Base-by-base conservation (phyloP, 2,888 invertebrate genomes). In the Tridacna crocea region DNA sequence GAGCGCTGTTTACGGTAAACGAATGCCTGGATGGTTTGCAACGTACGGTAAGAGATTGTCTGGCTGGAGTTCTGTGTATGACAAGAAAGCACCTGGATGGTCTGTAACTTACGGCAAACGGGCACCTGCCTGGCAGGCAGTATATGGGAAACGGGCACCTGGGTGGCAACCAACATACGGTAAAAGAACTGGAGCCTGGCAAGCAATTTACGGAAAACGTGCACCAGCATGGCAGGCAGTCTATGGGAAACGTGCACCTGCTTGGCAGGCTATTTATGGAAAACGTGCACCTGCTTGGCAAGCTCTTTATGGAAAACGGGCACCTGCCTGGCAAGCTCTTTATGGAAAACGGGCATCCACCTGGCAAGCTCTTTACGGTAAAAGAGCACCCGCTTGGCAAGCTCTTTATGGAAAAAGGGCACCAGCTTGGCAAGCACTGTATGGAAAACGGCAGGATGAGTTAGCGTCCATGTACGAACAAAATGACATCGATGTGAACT, bases 41-140 rank as follows among this genome's bases (percentile, higher is more conserved):
- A 75, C 66, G 0, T 81, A 78, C 26, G 77, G 46, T 15, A 77
- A 77, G 48, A n/a, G 80, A 19, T 27, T 51, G 4, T 72, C 79
- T 0, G 73, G 27, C 15, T 83, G 83, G 83, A 24, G 63, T 0
- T 75, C 77, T 13, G 58, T 63, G 6, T 84, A 84, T 51, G 83
- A 80, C 4, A 83, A 83, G 72, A 73, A 82, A 22, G 63, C 77
- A 22, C 79, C 79, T 2, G 81, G 74, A 17, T 77, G 81, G 81
- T 76, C 82, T 12, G 79, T 79, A 0, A 81, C 77, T 48, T 84
- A 84, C 48, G 81, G 77, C 0, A 84, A 84, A 75, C 61, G 82
- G 8, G 63, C 68, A 8, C 79, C 80, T 0, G 76, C 58, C 13
- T 83, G 83, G 83, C 36, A 63, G 0, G 80, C 75, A 13, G 58